Conservation (phyloP, 2,888 invertebrate genomes). For the Trissolcus brochymenae region DNA sequence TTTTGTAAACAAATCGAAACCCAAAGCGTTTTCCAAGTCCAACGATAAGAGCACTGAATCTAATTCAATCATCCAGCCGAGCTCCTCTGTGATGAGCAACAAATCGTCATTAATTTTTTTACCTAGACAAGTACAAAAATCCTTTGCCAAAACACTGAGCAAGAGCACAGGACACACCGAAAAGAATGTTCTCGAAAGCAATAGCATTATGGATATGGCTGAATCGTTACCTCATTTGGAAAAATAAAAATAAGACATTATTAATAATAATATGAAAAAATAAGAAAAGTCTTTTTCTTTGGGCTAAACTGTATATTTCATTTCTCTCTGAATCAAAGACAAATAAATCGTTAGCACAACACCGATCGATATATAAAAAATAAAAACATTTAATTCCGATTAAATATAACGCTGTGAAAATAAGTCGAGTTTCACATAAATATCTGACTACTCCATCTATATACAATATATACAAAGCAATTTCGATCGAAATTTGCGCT, state of each 20-base stretch:
- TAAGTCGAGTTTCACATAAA: too few species aligned
- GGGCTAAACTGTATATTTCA: background rate
- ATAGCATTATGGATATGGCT: conserved; percentile 76
- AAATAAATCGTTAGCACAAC: background rate
- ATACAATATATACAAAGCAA: too few species aligned
- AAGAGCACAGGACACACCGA: conserved; percentile 60
- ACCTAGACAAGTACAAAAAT: conserved; percentile 68
- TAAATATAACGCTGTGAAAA: too few species aligned
- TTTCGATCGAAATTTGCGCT: too few species aligned
- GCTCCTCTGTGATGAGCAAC: background rate
- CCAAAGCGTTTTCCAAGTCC: conserved; percentile 9
- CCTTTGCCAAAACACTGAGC: conserved; percentile 65
- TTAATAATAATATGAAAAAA: background rate
- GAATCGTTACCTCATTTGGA: conserved; percentile 63
- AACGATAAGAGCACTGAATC: conserved; percentile 12
- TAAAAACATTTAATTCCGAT: background rate
- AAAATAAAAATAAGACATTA: conserved; percentile 8
- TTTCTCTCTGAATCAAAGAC: background rate
- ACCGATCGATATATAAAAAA: background rate
- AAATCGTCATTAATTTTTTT: conserved; percentile 66
- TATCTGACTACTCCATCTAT: too few species aligned
- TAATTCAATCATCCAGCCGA: conserved; percentile 7
- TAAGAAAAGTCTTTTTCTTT: background rate
- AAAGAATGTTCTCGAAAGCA: conserved; percentile 65
- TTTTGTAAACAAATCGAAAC: conserved; percentile 63